Base-by-base conservation (phyloP, 92 coral and sea anemone species). In the Palythoa heliodiscus region DNA sequence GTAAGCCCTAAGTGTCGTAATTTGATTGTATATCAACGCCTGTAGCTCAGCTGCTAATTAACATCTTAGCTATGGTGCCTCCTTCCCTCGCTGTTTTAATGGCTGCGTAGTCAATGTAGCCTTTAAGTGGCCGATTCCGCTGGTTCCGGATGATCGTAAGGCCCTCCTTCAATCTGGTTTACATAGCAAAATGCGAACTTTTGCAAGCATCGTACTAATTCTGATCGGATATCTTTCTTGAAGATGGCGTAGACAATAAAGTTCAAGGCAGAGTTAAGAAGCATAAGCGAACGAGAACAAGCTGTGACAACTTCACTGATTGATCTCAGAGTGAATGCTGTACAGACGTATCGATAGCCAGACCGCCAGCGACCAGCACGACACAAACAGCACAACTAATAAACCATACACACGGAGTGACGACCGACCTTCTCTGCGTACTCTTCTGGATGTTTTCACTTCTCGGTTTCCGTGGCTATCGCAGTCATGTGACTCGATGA, bases 301-400 rank as follows among this genome's bases (percentile, higher is more conserved):
- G 69, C 40, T 19, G 76, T 61, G n/a, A 87, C 86, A 1, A 37
- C 48, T 52, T 47, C 70, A 11, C 72, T 68, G 70, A 73, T 55
- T n/a, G 6, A 19, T 20, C 86, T 84, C 66, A 47, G 53, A 11
- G 6, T 10, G 35, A 87, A 87, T 14, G 80, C 69, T 1, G 4
- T 1, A 22, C 81, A 61, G 1, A 87, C 55, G 60, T 87, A 87
- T 23, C 89, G 75, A 73, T 87, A 87, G 35, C 87, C 87, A 7
- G 89, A 87, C 39, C n/a, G n/a, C n/a, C n/a, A 87, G 53, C 6
- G 86, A 79, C 89, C 89, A 87, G 60, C 89, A 87, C 2, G 71
- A 79, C 54, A 87, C 89, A 63, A 87, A 87, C 57, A 87, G 80
- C 24, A 87, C 17, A 14, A 87, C 86, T 16, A 87, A 23, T 47